Base-by-base conservation (phyloP, 2,888 invertebrate species). In the Oscheius sp. region DNA sequence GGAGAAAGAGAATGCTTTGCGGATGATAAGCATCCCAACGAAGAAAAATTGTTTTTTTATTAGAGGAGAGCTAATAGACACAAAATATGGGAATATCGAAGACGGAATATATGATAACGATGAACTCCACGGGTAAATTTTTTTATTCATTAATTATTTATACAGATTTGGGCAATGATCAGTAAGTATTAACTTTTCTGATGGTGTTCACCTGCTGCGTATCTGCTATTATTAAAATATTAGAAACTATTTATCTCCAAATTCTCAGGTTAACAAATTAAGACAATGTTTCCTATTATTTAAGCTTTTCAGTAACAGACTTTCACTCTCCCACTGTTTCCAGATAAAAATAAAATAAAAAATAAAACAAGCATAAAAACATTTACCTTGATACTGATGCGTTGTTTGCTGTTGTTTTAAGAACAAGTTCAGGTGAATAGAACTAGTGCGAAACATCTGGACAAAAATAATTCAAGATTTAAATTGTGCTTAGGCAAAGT, bases 111-210 rank as follows among this genome's bases (percentile, higher is more conserved):
- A 61, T 36, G 41, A 22, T 12, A 47, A 67, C n/a, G 67, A 62
- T 24, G 17, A 5, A 3, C 24, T 59, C 6, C 67, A 67, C 26
- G 67, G 67, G 57, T 54, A 45, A 20, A 28, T 47, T 1, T 32
- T 8, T 47, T 17, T 33, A n/a, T 32, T 17, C 20, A 14, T 12
- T 12, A 6, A n/a, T n/a, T 9, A 33, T 28, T 32, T 22, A n/a
- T 54, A 30, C 20, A 65, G 65, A 45, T 65, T 65, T 30, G 65
- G 65, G 1, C 47, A 65, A 54, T n/a, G n/a, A n/a, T n/a, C n/a
- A n/a, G n/a, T n/a, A n/a, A n/a, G n/a, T n/a, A n/a, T n/a, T n/a
- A n/a, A n/a, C n/a, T n/a, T n/a, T n/a, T n/a, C n/a, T n/a, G n/a
- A n/a, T n/a, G n/a, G n/a, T n/a, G 28, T 56, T 45, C 0, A 44